Conservation (phyloP, 2,888 invertebrate species). For the Tortricodes alternella region DNA sequence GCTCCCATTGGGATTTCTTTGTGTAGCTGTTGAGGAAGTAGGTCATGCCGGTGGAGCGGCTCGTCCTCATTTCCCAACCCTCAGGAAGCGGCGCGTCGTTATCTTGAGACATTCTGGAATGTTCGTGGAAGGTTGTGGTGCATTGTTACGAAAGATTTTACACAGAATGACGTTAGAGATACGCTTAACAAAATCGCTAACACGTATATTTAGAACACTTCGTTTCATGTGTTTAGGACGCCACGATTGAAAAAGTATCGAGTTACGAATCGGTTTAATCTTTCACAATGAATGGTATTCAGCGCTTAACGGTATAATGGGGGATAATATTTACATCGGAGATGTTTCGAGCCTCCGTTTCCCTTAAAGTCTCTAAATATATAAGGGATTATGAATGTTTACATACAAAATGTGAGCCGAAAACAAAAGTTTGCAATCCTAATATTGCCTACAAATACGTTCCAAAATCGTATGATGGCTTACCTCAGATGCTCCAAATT, state of each 20-base stretch:
- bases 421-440: constrained; percentile 10
- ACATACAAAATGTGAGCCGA: constrained; percentile 27
- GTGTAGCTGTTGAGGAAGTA: constrained; percentile 98
- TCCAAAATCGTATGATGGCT: not conserved
- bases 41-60: constrained; percentile 93
- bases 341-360: constrained; percentile 7
- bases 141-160: constrained; percentile 32
- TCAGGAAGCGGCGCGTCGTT: constrained; percentile 86
- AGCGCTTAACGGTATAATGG: no score
- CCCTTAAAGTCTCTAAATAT: not conserved
- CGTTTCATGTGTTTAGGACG: no score
- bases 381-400: constrained; percentile 13
- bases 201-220: not conserved
- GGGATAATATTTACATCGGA: no score
- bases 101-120: constrained; percentile 76
- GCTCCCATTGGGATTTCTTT: constrained; percentile 99
- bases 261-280: no score
- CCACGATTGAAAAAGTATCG: no score
- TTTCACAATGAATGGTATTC: no score
- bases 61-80: constrained; percentile 96
- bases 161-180: constrained; percentile 28
- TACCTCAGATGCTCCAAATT: constrained; percentile 5
- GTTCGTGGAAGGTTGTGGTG: constrained; percentile 39
- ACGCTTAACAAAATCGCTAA: not conserved
- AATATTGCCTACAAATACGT: not conserved